These are phyloP conservation scores for Bradypus variegatus DNA, from an alignment of 2,797 vertebrate species.

Conservation along the genomic window DNA sequence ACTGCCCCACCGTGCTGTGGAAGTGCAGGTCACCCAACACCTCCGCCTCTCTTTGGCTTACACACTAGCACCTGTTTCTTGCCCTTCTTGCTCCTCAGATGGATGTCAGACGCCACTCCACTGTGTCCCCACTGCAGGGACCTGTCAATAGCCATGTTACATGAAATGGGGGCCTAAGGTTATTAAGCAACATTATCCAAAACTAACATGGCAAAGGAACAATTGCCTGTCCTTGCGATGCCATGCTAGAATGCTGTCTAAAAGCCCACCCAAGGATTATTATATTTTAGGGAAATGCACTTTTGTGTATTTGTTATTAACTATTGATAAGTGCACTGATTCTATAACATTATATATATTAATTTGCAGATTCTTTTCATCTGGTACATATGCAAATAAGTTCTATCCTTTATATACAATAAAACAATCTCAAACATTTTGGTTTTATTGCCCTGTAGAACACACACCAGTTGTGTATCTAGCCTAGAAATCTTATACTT, in stretches of 20 bases:
- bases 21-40: background rate
- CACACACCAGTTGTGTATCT: background rate
- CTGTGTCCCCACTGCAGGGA: accelerated
- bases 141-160: background rate
- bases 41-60: background rate
- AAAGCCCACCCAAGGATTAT: background rate
- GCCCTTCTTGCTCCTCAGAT: background rate
- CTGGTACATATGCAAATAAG: background rate
- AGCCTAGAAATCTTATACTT: background rate
- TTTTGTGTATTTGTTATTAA: background rate
- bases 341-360: background rate
- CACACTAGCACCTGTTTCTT: background rate
- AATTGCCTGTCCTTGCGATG: background rate
- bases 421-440: background rate
- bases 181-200: background rate
- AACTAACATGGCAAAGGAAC: background rate
- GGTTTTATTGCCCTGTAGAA: background rate
- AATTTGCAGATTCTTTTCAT: background rate
- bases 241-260: background rate
- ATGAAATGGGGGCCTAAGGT: background rate
- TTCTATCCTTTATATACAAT: background rate
- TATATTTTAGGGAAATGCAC: background rate
- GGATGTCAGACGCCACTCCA: background rate
- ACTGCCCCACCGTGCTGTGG: background rate
- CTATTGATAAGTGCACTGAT: background rate